Percentiles rank a stretch among this genome's conserved stretches.
phyloP scores from a whole-genome alignment of 1,140 invertebrate species.

The Trichonephila clavipes region DNA sequence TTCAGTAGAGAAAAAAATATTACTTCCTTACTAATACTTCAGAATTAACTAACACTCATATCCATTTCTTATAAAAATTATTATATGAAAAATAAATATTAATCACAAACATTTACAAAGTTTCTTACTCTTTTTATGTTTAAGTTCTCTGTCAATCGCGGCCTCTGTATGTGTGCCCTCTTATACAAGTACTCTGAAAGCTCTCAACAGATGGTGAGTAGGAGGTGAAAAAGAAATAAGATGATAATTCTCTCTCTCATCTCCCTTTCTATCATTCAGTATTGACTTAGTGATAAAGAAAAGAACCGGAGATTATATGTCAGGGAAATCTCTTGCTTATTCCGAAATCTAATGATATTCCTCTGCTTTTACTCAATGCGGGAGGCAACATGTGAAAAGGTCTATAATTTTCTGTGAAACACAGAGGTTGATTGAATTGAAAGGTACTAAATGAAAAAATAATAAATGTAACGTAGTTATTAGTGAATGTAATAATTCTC shows the following conservation, averaged over 20 bases:
- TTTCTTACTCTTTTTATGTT: background rate
- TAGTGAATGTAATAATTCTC: too few species aligned
- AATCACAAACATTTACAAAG: too few species aligned
- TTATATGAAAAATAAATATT: too few species aligned
- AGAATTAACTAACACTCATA: too few species aligned
- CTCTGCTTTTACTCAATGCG: background rate
- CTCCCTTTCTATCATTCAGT: conserved; percentile 52
- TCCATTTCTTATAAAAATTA: too few species aligned
- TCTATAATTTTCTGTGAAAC: conserved; percentile 5
- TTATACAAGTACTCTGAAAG: background rate
- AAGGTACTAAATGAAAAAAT: background rate
- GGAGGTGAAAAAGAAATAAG: conserved; percentile 37
- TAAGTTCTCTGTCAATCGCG: conserved; percentile 5
- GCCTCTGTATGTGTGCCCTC: background rate
- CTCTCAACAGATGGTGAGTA: conserved; percentile 50
- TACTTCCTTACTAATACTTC: too few species aligned
- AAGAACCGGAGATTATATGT: conserved; percentile 53
- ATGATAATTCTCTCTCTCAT: conserved; percentile 68
- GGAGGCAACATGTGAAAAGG: conserved; percentile 15
- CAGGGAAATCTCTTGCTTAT: conserved; percentile 24
- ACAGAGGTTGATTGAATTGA: background rate
- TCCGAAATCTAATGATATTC: conserved; percentile 42
- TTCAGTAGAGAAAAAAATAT: too few species aligned
- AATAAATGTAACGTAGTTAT: too few species aligned
- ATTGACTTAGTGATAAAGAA: conserved; percentile 55